A percentile compares a stretch with the other conserved stretches of the same genome.
Conservation (phyloP, 2,797 vertebrate species). For the Peromyscus nudipes region DNA sequence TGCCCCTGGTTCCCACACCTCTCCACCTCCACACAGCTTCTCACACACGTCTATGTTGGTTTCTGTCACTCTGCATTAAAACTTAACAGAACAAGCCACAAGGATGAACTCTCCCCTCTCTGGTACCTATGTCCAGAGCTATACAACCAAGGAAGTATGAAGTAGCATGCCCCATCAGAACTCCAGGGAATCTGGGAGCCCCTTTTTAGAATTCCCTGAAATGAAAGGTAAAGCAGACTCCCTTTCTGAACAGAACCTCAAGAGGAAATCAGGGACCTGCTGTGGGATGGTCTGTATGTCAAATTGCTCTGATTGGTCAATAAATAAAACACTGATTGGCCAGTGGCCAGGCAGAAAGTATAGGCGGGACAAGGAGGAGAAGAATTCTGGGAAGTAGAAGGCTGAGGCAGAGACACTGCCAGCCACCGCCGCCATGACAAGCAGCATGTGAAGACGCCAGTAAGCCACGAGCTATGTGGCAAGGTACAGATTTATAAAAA, state of each 20-base stretch:
- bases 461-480: no score
- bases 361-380: no score
- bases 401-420: no score
- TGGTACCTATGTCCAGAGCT: background rate
- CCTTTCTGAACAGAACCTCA: slow-evolving; percentile 4
- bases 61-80: background rate
- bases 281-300: no score
- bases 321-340: no score
- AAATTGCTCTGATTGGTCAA: no score
- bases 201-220: background rate
- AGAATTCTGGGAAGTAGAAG: no score
- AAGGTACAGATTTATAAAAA: no score
- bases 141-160: background rate
- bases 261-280: slow-evolving; percentile 29
- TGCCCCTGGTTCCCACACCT: background rate
- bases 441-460: no score
- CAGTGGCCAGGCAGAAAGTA: no score
- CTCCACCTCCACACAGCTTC: background rate
- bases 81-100: background rate
- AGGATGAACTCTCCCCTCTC: background rate
- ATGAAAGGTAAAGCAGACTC: background rate
- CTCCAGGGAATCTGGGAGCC: background rate
- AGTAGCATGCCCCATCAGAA: background rate
- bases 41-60: background rate
- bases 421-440: no score